phyloP scores from a whole-genome alignment of 2,888 invertebrate genomes.

The Standfussiana lucernea region DNA sequence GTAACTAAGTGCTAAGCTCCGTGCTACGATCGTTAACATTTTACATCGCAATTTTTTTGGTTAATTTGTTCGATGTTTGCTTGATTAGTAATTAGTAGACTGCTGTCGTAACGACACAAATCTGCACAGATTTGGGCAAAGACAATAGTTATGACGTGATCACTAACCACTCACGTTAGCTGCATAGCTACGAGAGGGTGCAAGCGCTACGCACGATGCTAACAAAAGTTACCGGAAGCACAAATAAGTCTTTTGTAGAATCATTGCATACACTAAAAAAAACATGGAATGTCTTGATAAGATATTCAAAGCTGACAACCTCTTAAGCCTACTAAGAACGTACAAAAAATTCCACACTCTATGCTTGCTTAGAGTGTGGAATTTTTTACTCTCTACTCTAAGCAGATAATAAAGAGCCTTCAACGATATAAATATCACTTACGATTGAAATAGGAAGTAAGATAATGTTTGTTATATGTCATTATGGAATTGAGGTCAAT shows the following conservation, averaged over 20 bases:
- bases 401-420: slow-evolving; percentile 67
- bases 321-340: background rate
- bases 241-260: background rate
- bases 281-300: background rate
- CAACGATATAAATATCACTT: slow-evolving; percentile 65
- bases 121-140: background rate
- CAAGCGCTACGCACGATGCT: background rate
- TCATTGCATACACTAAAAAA: background rate
- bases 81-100: background rate
- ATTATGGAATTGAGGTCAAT: slow-evolving; percentile 76
- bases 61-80: background rate
- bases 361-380: too few species aligned
- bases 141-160: background rate
- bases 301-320: slow-evolving; percentile 4
- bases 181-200: background rate
- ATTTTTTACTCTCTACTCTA: too few species aligned
- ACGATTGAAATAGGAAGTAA: slow-evolving; percentile 73
- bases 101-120: background rate
- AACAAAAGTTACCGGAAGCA: background rate
- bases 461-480: slow-evolving; percentile 70
- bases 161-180: background rate
- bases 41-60: background rate
- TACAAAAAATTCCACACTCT: slow-evolving; percentile 27
- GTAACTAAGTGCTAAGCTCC: background rate
- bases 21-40: background rate